Percentiles rank a stretch among this genome's conserved stretches.
These are phyloP conservation scores for Ylistrum balloti DNA, from an alignment of 1,140 invertebrate genomes.

Conservation along the genomic window DNA sequence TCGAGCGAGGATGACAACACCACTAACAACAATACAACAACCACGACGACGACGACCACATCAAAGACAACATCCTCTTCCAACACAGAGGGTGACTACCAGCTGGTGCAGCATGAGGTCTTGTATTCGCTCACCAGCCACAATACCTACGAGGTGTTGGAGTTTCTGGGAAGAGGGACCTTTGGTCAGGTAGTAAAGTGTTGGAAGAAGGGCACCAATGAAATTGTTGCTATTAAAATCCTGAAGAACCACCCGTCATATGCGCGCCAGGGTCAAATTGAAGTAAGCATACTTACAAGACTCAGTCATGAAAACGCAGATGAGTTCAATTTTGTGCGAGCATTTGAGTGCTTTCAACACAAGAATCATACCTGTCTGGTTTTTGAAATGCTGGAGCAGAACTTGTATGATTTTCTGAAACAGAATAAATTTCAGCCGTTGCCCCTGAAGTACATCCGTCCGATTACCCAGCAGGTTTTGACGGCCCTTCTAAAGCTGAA, in stretches of 20 bases:
- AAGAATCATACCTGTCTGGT: slow-evolving; percentile 99
- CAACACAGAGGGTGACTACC: slow-evolving; percentile 95
- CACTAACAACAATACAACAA: slow-evolving; percentile 86
- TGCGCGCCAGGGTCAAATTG: slow-evolving; percentile 99
- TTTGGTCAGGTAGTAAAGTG: slow-evolving; percentile 99
- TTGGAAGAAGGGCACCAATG: slow-evolving; percentile 99
- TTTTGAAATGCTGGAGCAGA: slow-evolving; percentile 99
- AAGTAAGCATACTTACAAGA: slow-evolving; percentile 98
- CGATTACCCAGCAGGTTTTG: slow-evolving; percentile 99
- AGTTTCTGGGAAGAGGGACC: slow-evolving; percentile 98
- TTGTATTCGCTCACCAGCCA: slow-evolving; percentile 93
- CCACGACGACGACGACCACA: slow-evolving; percentile 87
- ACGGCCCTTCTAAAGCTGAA: slow-evolving; percentile 99
- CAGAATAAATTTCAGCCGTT: slow-evolving; percentile 99
- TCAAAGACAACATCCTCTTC: slow-evolving; percentile 85
- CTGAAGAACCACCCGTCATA: slow-evolving; percentile 99
- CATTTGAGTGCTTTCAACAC: slow-evolving; percentile 99
- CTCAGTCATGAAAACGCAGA: slow-evolving; percentile 99
- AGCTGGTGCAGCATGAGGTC: slow-evolving; percentile 98
- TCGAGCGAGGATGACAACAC: slow-evolving; percentile 80
- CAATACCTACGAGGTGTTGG: slow-evolving; percentile 97
- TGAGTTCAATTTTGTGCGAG: slow-evolving; percentile 98
- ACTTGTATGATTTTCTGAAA: slow-evolving; percentile 99
- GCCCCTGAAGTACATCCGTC: slow-evolving; percentile 98
- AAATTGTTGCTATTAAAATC: slow-evolving; percentile 99